These are phyloP conservation scores for Patiria pectinifera DNA, from an alignment of 53 echinoderm and acorn worm species.

Conservation along the genomic window DNA sequence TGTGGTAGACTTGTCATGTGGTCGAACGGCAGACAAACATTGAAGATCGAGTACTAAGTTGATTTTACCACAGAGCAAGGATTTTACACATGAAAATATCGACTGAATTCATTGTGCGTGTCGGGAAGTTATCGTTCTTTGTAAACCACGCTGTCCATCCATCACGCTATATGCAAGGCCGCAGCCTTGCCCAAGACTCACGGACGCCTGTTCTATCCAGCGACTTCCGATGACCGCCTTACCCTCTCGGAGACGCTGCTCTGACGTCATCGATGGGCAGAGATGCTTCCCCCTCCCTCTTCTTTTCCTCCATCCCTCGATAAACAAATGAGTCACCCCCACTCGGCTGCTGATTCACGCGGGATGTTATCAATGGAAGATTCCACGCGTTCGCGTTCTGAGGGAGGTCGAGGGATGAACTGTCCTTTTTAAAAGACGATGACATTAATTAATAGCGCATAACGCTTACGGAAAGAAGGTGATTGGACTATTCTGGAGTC, in stretches of 20 bases:
- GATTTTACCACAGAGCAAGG: no score
- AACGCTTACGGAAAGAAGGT: no score
- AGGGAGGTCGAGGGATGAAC: not conserved
- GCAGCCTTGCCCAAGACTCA: conserved; percentile 14
- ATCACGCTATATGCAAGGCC: not conserved
- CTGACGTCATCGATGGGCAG: conserved; percentile 52
- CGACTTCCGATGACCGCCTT: conserved; percentile 55
- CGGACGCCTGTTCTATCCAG: conserved; percentile 45
- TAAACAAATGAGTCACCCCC: conserved; percentile 30
- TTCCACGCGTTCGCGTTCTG: not conserved
- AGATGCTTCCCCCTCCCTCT: not conserved
- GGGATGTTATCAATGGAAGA: not conserved
- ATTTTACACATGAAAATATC: no score
- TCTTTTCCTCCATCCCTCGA: not conserved
- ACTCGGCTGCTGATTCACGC: not conserved
- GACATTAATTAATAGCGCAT: no score
- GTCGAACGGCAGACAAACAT: not conserved
- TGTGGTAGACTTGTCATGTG: not conserved
- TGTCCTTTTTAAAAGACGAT: not conserved
- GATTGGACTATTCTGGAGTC: no score
- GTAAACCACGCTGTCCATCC: not conserved
- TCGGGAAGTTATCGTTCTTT: no score
- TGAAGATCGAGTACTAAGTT: no score
- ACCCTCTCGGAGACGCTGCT: not conserved
- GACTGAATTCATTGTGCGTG: no score